Conservation (phyloP, 2,113 vertebrate genomes). For the Psittacara wagleri region DNA sequence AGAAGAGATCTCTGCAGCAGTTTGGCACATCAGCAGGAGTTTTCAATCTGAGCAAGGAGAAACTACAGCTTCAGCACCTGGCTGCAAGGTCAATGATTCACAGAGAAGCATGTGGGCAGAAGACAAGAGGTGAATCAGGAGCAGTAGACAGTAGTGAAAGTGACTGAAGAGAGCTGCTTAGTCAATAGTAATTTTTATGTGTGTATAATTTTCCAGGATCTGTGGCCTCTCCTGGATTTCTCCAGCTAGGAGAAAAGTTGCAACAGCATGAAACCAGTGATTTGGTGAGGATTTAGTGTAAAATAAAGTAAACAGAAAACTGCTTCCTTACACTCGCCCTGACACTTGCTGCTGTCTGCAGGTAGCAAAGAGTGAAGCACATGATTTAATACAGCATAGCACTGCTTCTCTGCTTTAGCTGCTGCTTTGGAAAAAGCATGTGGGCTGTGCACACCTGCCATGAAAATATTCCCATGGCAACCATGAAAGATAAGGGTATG, state of each 20-base stretch:
- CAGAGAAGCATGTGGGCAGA: neutral
- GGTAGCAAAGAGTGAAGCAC: fast-evolving
- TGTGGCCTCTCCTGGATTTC: neutral
- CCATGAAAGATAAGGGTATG: neutral
- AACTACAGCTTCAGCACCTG: neutral
- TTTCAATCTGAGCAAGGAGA: neutral
- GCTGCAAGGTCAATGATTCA: neutral
- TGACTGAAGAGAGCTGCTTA: neutral
- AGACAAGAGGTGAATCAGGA: neutral
- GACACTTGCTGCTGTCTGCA: neutral
- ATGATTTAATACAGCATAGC: fast-evolving
- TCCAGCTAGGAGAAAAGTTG: neutral
- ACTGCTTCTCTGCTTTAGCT: neutral
- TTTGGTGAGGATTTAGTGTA: neutral
- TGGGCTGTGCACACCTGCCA: neutral
- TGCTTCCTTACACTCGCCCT: neutral
- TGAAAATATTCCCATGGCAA: constrained; percentile 40
- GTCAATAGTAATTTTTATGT: neutral
- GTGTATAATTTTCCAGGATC: neutral
- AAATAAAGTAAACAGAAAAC: neutral
- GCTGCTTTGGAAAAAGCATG: neutral
- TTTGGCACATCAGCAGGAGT: neutral
- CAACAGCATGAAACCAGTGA: neutral
- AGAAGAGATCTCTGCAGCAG: neutral
- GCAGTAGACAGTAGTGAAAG: neutral